Evolutionary conservation across 1,140 invertebrate genomes (phyloP), one percentile per base, ranked within the genome.

Genomic region (Berghia stephanieae): DNA sequence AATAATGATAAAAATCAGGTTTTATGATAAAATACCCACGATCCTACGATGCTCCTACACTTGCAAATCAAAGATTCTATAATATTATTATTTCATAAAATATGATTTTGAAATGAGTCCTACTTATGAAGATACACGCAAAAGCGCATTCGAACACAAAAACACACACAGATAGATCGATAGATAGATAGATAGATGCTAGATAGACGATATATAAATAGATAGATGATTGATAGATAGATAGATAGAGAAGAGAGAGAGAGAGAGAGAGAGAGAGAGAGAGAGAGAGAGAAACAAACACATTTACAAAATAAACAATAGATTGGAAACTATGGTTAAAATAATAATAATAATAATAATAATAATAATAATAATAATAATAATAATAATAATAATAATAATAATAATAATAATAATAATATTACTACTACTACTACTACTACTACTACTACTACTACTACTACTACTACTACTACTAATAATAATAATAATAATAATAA

Each of bases 391-490:
- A 63, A 13, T 63, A 63, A 13, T 63, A 63, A 13, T 63, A 63
- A 13, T 63, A 63, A n/a, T n/a, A 18, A 13, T 31, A 13, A 10
- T 63, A 18, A 10, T 18, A 18, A 10, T 31, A 63, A 13, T 31
- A 31, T 31, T 31, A 31, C 13, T 63, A 31, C 13, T 31, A 63
- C 13, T 63, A 63, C 60, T 63, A 31, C 60, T 31, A 63, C 60
- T 31, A 63, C 60, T 31, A 63, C 60, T 63, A 63, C 60, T 63
- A 63, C 60, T 63, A 63, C 60, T 63, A 63, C 60, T 63, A 63
- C 60, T 63, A 63, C 60, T 63, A 63, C 60, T 63, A 63, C 60
- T 63, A 63, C 60, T 18, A 63, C 60, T 63, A 63, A 13, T 63
- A 63, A 13, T 63, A 63, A 13, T 63, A 63, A 13, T 63, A 63